These are phyloP conservation scores for Eutrigla gurnardus DNA, from an alignment of 2,797 vertebrate species.

Conservation along the genomic window DNA sequence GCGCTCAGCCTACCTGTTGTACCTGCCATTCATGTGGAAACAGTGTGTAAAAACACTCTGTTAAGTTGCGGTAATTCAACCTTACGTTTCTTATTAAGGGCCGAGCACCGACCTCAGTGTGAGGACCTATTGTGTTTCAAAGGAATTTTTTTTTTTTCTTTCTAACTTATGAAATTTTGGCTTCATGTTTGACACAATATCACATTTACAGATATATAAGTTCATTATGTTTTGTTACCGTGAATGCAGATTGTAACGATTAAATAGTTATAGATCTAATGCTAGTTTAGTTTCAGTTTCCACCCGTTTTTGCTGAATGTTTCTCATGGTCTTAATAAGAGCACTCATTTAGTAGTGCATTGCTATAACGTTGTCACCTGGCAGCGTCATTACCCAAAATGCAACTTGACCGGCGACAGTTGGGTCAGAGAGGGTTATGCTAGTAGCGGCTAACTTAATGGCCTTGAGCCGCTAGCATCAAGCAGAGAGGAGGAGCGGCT, in stretches of 20 bases:
- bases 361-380: background rate
- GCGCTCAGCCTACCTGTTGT: too few species aligned
- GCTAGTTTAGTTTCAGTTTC: background rate
- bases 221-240: background rate
- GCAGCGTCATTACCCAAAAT: background rate
- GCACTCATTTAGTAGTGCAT: background rate
- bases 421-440: background rate
- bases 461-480: background rate
- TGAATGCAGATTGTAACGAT: background rate
- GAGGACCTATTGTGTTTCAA: too few species aligned
- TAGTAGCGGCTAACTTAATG: background rate
- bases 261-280: background rate
- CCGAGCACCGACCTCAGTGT: too few species aligned
- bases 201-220: background rate
- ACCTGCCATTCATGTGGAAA: too few species aligned
- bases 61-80: too few species aligned
- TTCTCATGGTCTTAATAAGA: background rate
- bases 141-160: too few species aligned
- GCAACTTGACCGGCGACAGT: background rate
- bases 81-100: too few species aligned
- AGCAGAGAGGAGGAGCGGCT: background rate
- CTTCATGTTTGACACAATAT: background rate
- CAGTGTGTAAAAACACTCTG: too few species aligned
- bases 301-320: background rate
- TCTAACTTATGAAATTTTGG: background rate